phyloP scores from a whole-genome alignment of 1,140 invertebrate species.

The Calycopis cecrops region DNA sequence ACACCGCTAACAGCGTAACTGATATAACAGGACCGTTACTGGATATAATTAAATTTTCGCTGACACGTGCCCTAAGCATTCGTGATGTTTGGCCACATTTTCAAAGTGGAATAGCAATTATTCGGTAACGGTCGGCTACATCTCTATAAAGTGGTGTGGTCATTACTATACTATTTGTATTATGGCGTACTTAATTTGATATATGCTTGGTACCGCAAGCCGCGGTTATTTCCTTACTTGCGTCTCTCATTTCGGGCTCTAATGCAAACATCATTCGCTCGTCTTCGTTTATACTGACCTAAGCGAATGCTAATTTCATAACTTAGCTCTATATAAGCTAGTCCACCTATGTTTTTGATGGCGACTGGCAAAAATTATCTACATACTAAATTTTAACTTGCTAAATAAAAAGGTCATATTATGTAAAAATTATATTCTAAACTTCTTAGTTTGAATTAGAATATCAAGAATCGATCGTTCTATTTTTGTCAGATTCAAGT shows the following conservation, averaged over 20 bases:
- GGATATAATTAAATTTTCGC: constrained; percentile 20
- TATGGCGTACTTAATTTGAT: constrained; percentile 2
- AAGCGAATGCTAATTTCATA: no score
- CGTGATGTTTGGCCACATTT: constrained; percentile 18
- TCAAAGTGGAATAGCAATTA: constrained; percentile 18
- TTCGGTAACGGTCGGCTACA: constrained; percentile 16
- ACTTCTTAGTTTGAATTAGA: no score
- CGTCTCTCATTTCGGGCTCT: neutral
- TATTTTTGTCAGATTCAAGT: no score
- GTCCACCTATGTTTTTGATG: no score
- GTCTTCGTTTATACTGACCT: no score
- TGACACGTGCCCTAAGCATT: constrained; percentile 17
- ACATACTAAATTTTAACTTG: no score
- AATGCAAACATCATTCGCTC: no score
- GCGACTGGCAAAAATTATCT: no score
- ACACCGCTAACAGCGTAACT: constrained; percentile 11
- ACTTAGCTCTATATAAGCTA: no score
- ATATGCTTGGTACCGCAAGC: neutral
- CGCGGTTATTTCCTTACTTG: constrained; percentile 5
- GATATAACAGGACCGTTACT: constrained; percentile 22
- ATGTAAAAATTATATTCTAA: no score
- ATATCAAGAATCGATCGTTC: no score
- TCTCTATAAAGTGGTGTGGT: constrained; percentile 15
- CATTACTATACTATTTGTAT: constrained; percentile 11
- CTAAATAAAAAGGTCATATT: no score